A percentile compares a stretch with the other conserved stretches of the same genome.
Conservation (phyloP, 2,888 invertebrate species). For the Anarsia innoxiella region DNA sequence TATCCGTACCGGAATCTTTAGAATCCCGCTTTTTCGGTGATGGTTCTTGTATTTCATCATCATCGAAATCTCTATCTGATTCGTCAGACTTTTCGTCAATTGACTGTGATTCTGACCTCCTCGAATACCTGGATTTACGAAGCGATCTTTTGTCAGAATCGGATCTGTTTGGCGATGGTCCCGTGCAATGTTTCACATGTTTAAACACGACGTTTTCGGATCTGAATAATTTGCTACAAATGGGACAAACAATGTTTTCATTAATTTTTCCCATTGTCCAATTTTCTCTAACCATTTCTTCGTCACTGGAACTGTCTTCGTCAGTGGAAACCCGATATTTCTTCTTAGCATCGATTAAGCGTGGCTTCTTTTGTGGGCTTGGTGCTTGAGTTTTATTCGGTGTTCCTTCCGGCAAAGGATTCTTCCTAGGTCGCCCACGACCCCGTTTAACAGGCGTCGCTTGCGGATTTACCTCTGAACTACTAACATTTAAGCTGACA, state of each 20-base stretch:
- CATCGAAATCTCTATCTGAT: conserved; percentile 38
- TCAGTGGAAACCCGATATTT: conserved; percentile 36
- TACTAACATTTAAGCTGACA: conserved; percentile 20
- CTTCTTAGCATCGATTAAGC: conserved; percentile 42
- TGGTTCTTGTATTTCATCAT: too few species aligned
- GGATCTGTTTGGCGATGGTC: conserved; percentile 61
- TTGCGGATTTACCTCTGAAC: conserved; percentile 29
- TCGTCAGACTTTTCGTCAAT: conserved; percentile 40
- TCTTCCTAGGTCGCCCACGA: conserved; percentile 62
- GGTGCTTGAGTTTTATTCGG: conserved; percentile 32
- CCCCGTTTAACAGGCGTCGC: conserved; percentile 58
- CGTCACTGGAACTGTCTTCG: conserved; percentile 38
- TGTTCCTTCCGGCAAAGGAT: conserved; percentile 48
- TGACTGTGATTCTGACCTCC: conserved; percentile 46
- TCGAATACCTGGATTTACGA: conserved; percentile 36
- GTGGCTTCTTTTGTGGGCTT: conserved; percentile 55
- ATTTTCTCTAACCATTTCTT: conserved; percentile 53
- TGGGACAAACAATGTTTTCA: conserved; percentile 68
- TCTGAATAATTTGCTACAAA: conserved; percentile 65
- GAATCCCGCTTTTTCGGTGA: conserved; percentile 40
- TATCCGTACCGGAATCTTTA: conserved; percentile 34
- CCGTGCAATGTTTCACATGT: conserved; percentile 70
- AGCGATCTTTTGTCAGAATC: conserved; percentile 54
- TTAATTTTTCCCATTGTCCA: conserved; percentile 74
- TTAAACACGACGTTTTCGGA: conserved; percentile 70